Base-by-base conservation (phyloP, 2,888 invertebrate genomes). In the Heteromurus nitidus region DNA sequence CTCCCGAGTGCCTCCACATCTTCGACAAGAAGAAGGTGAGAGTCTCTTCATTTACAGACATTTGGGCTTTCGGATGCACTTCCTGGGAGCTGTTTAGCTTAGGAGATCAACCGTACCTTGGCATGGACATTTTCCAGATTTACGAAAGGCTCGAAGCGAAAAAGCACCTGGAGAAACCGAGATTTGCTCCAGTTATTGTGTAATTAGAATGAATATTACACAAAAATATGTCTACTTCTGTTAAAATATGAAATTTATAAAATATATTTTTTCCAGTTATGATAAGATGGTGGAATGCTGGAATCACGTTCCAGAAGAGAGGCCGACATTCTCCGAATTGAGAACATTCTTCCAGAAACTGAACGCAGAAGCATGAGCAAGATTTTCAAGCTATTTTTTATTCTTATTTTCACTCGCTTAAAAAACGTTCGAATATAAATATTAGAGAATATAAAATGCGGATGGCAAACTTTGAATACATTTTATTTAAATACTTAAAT, bases 31-130 rank as follows among this genome's bases (percentile, higher is more conserved):
- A 5, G 13, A 53, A 18, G 3, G 30, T 30, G 44, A 1, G n/a
- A 36, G 9, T 36, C 0, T 53, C 55, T 0, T 3, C 65, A 16
- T 36, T 1, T n/a, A 26, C 18, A 9, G 73, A 74, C 9, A n/a
- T 50, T 53, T 64, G 64, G 64, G 73, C 73, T 3, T 74, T 20
- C 28, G 73, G 64, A 2, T 74, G 64, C 26, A 53, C 53, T 0
- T 0, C 31, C 0, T 74, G 44, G 30, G 73, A 74, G 36, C 16
- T 74, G 0, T 74, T 36, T 50, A 64, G 24, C 0, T 24, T 74
- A 3, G 73, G 73, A 0, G 24, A 36, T 11, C 1, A 24, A 9
- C 24, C 50, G n/a, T 74, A 64, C 26, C 11, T 3, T 18, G 53
- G 64, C 9, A 22, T 74, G n/a, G 3, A 60, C 2, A 18, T n/a